Percentiles rank a stretch among this genome's conserved stretches.
These are phyloP conservation scores for Drosophila equinoxialis DNA, from an alignment of 1,140 invertebrate species.

Conservation along the genomic window DNA sequence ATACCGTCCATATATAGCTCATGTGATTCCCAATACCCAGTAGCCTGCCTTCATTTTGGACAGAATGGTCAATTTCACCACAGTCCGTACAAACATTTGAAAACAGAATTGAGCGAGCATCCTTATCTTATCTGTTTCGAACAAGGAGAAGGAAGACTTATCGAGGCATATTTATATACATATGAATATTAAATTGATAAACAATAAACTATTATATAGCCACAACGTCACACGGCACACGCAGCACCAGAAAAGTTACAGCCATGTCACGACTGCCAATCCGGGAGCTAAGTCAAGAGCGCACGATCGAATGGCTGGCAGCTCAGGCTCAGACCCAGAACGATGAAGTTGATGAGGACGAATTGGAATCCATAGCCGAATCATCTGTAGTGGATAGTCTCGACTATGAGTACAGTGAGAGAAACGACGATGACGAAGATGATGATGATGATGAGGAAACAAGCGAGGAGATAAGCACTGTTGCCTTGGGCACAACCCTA, in stretches of 20 bases:
- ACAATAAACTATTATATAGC: constrained; percentile 21
- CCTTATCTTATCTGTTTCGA: constrained; percentile 4
- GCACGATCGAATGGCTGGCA: constrained; percentile 60
- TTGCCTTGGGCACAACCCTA: constrained; percentile 55
- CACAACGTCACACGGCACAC: constrained; percentile 24
- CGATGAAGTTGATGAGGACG: constrained; percentile 52
- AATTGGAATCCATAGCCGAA: constrained; percentile 67
- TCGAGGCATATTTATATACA: constrained; percentile 12
- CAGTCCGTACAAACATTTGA: not conserved
- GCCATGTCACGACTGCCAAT: constrained; percentile 53
- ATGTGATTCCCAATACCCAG: not conserved
- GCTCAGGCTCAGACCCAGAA: constrained; percentile 24
- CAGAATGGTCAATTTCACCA: not conserved
- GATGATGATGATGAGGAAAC: constrained; percentile 43
- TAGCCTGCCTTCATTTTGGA: not conserved
- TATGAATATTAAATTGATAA: constrained; percentile 34
- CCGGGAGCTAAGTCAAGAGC: constrained; percentile 44
- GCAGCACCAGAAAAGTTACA: constrained; percentile 1
- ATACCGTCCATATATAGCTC: not conserved
- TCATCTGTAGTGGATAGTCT: constrained; percentile 73
- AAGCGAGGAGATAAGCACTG: constrained; percentile 61
- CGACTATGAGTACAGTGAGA: constrained; percentile 68
- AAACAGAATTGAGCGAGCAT: not conserved
- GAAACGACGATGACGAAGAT: constrained; percentile 40
- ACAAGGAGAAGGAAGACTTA: constrained; percentile 10